These are phyloP conservation scores for Gortyna flavago DNA, from an alignment of 2,888 invertebrate genomes.

Conservation along the genomic window DNA sequence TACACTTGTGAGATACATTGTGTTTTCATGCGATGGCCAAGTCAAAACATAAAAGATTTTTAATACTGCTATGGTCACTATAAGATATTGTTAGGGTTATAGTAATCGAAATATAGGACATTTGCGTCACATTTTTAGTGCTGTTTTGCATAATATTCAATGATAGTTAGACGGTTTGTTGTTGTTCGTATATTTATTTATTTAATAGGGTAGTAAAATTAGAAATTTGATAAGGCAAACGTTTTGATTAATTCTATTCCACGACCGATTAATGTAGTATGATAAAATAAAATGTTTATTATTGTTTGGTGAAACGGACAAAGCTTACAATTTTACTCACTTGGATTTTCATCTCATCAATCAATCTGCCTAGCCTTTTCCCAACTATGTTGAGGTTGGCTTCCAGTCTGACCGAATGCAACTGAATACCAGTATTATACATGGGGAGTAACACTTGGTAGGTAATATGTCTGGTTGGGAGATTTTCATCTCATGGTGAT, in stretches of 20 bases:
- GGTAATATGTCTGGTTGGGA: too few species aligned
- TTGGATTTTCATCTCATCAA: neutral
- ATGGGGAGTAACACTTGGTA: too few species aligned
- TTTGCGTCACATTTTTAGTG: conserved; percentile 20
- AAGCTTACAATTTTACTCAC: neutral
- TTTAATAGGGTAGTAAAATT: neutral
- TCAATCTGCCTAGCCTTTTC: neutral
- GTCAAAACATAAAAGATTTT: too few species aligned
- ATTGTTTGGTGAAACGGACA: neutral
- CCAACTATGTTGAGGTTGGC: too few species aligned
- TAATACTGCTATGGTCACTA: too few species aligned
- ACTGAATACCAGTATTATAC: too few species aligned
- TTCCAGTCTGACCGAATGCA: neutral
- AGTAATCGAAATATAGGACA: conserved; percentile 39
- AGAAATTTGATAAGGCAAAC: neutral
- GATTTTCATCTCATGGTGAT: neutral
- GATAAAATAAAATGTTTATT: neutral
- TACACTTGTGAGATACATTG: too few species aligned
- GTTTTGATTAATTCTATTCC: neutral
- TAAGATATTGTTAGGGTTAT: too few species aligned
- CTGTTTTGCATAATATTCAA: conserved; percentile 18
- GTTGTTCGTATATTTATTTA: neutral
- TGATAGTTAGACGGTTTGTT: neutral
- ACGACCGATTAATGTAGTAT: neutral
- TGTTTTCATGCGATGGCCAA: too few species aligned